Base-by-base conservation (phyloP, 2,113 vertebrate genomes). In the Nycticorax nycticorax region DNA sequence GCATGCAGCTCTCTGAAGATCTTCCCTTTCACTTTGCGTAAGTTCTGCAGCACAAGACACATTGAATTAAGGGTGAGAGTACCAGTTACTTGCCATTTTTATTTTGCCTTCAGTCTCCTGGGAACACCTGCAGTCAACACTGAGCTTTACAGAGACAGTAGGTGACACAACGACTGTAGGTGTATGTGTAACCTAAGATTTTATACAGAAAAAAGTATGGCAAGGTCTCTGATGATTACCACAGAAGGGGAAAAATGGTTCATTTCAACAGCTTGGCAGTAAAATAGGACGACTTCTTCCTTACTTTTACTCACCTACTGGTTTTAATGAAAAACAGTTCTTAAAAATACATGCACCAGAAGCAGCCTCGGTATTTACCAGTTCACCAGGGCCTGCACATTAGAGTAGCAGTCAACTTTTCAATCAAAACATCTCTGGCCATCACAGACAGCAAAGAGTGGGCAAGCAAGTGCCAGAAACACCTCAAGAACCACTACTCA, bases 1-100 rank as follows among this genome's bases (percentile, higher is more conserved):
- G 90, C 85, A 86, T 74, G 75, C 88, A 88, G 41, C 75, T 90
- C 92, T 82, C 78, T 94, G 78, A 96, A 95, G 79, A 95, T 37
- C 90, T 84, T 85, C 82, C 78, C 74, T 96, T 95, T 94, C 75
- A 88, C 90, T 94, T 88, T 45, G 20, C 28, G 14, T 76, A 22
- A 47, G 39, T 77, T 96, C 80, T 68, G 73, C 52, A 89, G 35
- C 35, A 69, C n/a, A 47, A 74, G 53, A 74, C 37, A 68, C 0
- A 1, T 1, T 57, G 88, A 71, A 86, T 71, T 67, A 85, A 80
- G 72, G 94, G 76, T 12, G 0, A 27, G 35, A 73, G 35, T 52
- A 92, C 67, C 72, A 67, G 75, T 63, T 77, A 84, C 39, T 77
- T 89, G 50, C 55, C 37, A n/a, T 56, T 90, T 96, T 84, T 55